Base-by-base conservation (phyloP, 2,888 invertebrate genomes). In the Entomobrya proxima region DNA sequence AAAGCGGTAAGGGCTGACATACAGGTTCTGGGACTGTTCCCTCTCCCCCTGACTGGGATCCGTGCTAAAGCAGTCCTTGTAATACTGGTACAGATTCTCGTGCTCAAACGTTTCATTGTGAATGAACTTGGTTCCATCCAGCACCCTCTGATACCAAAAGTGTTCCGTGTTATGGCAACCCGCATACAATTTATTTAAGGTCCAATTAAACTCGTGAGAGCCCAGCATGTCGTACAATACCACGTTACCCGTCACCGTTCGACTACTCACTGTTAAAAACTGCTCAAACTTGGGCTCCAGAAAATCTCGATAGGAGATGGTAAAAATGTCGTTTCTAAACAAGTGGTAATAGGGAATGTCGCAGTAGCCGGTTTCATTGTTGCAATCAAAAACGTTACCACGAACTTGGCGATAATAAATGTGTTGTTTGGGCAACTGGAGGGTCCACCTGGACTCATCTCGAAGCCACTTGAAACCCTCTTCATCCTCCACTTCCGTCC, bases 211-310 rank as follows among this genome's bases (percentile, higher is more conserved):
- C 0, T 72, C 69, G 4, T 44, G 11, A 0, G 81, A 85, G 0
- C 86, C 87, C 13, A 90, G 40, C 40, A 90, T 27, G 58, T 90
- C 88, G 44, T 89, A 90, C 5, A 90, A 24, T 4, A 89, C 78
- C 18, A 90, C 35, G 40, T 90, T 90, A n/a, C 84, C 90, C 7
- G 88, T 88, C 0, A 90, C 88, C 0, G 67, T 40, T 11, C 90
- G 69, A 21, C 85, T 86, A 11, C 86, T 85, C 0, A 85, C 50
- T 0, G 89, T 89, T 0, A 89, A 24, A 75, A 90, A 88, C 55
- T 90, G 90, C 40, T 90, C 90, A 69, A 90, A 90, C 30, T 86
- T 79, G 0, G 90, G 90, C n/a, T 78, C 61, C 18, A 90, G 52
- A 0, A 32, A 21, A 64, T 89, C 88, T 13, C 87, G 77, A 58